Evolutionary conservation across 1,140 invertebrate genomes (phyloP).

Genomic region (Nebria ingens): DNA sequence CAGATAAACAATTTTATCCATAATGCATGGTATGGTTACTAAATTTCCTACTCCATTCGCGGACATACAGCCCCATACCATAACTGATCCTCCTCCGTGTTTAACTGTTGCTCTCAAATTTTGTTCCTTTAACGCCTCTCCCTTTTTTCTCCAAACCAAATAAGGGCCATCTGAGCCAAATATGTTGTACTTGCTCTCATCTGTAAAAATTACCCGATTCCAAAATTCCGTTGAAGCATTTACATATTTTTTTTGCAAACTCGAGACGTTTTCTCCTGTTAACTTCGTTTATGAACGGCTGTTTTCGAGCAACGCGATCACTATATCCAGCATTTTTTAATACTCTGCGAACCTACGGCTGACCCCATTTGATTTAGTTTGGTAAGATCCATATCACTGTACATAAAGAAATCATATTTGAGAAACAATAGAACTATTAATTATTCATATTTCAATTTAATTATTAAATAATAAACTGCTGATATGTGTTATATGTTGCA

Average conservation of each 20-base stretch:
- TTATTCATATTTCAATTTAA: no score
- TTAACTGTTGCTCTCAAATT: neutral
- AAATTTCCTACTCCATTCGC: neutral
- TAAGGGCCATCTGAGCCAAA: neutral
- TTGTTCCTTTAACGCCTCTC: neutral
- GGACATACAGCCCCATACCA: no score
- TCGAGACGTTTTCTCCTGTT: neutral
- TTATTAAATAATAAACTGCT: no score
- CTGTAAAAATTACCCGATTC: neutral
- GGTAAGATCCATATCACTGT: no score
- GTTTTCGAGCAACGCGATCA: no score
- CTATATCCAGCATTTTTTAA: no score
- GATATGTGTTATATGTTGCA: no score
- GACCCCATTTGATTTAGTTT: no score
- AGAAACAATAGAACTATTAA: no score
- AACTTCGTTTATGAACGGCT: no score
- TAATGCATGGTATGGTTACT: neutral
- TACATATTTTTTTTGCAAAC: neutral
- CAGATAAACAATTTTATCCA: neutral
- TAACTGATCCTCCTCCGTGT: neutral
- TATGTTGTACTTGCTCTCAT: conserved; percentile 5
- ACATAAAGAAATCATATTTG: no score
- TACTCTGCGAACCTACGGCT: no score
- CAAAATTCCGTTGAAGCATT: neutral
- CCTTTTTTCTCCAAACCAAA: neutral